Conservation (phyloP, 2,888 invertebrate genomes). For the Nemurella pictetii region DNA sequence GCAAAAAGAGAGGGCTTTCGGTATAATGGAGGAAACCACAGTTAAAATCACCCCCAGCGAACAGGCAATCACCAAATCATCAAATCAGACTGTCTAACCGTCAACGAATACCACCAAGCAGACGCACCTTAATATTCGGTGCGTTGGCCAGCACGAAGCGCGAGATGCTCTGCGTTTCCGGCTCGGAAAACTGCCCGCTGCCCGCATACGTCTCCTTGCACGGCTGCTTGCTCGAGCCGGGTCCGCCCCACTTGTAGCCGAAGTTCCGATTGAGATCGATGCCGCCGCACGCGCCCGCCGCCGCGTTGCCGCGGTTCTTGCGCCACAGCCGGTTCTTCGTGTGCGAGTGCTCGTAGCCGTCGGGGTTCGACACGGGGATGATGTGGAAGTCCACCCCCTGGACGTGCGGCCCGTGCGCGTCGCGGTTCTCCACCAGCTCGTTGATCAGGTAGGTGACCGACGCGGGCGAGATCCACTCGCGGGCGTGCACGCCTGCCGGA, state of each 20-base stretch:
- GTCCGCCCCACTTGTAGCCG: conserved; percentile 84
- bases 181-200: conserved; percentile 79
- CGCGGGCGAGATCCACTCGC: conserved; percentile 88
- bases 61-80: too few species aligned
- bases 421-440: conserved; percentile 68
- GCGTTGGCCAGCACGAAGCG: conserved; percentile 53
- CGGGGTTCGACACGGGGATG: conserved; percentile 76
- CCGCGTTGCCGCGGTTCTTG: conserved; percentile 63
- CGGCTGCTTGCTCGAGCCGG: conserved; percentile 80
- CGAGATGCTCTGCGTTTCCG: conserved; percentile 73
- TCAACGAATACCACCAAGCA: too few species aligned
- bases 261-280: conserved; percentile 87
- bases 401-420: conserved; percentile 60
- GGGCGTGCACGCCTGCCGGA: conserved; percentile 80
- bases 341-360: conserved; percentile 88
- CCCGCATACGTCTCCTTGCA: conserved; percentile 84
- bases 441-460: conserved; percentile 76
- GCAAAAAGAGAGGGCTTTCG: too few species aligned
- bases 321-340: conserved; percentile 70
- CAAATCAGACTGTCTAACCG: too few species aligned
- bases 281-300: conserved; percentile 61
- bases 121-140: conserved; percentile 48
- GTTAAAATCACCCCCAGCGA: too few species aligned
- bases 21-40: too few species aligned
- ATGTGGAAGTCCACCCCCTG: conserved; percentile 67